Base-by-base conservation (phyloP, 2,113 vertebrate genomes). In the Hemichromis elongatus region DNA sequence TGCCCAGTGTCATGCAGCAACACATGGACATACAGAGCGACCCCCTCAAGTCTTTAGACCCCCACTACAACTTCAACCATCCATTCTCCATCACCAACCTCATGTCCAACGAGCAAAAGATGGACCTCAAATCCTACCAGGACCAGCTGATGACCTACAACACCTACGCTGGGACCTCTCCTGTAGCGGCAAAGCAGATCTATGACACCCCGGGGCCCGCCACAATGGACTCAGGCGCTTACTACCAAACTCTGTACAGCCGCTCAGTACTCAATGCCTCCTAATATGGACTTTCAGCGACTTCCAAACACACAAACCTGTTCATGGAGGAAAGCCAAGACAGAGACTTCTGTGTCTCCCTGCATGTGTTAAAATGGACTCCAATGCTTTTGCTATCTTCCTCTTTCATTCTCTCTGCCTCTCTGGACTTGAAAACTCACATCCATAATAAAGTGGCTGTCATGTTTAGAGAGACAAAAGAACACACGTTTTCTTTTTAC, bases 81-180 rank as follows among this genome's bases (percentile, higher is more conserved):
- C 97, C 97, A 0, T 98, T 98, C 94, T 98, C 97, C 92, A 98
- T 98, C 92, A 98, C 97, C 92, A 98, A 98, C 88, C 95, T 98
- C 90, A 97, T 98, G 97, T 98, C 96, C 89, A 96, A 97, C 0
- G 97, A 98, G 94, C 97, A 98, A 96, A 97, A 97, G 94, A 96
- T 97, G 92, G 97, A 97, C 93, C 94, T 97, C 54, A 97, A 97
- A 93, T 95, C 95, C 86, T 97, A 97, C 82, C 96, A 97, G 92
- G 97, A 97, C 87, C 96, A 97, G 91, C 91, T 96, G 77, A 96
- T 97, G 96, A 96, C 95, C 30, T 97, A 97, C 92, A 96, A 96
- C 63, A 88, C 94, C 88, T 97, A 96, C 82, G 1, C 94, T 33
- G 66, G 93, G n/a, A 81, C 93, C 35, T 96, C 96, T 7, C 93